Conservation (phyloP, 2,888 invertebrate genomes). For the Heliconius erato region DNA sequence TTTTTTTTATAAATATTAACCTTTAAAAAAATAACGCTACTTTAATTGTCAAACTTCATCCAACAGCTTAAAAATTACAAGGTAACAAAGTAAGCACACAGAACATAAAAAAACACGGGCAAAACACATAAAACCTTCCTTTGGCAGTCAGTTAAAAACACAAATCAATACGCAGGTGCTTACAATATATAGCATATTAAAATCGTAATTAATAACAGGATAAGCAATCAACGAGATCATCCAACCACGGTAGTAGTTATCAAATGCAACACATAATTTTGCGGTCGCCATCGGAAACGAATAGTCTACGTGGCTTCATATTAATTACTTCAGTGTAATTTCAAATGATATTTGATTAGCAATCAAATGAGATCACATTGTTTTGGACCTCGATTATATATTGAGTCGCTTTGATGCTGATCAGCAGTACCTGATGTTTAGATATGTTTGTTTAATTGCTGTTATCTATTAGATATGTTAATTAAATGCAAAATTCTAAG, state of each 20-base stretch:
- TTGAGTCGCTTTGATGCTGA: constrained; percentile 12
- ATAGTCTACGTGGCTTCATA: constrained; percentile 60
- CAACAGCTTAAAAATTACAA: too few relatives aligned
- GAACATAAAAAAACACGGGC: too few relatives aligned
- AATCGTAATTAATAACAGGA: constrained; percentile 30
- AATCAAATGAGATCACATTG: constrained; percentile 34
- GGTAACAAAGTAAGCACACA: too few relatives aligned
- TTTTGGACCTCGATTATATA: constrained; percentile 22
- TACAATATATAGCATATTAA: not conserved
- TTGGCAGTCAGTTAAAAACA: too few relatives aligned
- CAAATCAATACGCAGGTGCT: not conserved
- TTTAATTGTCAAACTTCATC: too few relatives aligned
- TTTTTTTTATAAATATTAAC: too few relatives aligned
- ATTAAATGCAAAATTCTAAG: not conserved
- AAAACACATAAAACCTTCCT: too few relatives aligned
- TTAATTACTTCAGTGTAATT: constrained; percentile 60
- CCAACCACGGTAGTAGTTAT: constrained; percentile 66
- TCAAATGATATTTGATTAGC: constrained; percentile 44
- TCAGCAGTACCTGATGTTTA: not conserved
- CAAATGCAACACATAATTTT: constrained; percentile 71
- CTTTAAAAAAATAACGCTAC: too few relatives aligned
- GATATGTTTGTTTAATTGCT: not conserved
- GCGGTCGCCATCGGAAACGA: constrained; percentile 65
- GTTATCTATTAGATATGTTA: not conserved
- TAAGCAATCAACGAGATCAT: constrained; percentile 59